phyloP scores from a whole-genome alignment of 2,888 invertebrate species.

The Drosophila neutralis region DNA sequence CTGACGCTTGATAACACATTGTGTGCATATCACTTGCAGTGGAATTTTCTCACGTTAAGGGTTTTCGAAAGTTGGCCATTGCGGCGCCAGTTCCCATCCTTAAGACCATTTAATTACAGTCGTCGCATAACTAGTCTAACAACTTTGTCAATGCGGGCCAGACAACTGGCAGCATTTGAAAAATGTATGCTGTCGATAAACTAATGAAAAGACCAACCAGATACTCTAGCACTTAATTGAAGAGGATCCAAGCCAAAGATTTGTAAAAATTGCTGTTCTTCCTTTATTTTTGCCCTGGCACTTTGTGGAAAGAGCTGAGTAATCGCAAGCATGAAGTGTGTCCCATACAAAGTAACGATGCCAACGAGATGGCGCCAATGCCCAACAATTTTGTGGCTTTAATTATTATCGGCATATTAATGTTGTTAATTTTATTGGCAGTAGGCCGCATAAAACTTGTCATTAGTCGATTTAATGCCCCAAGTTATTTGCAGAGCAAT shows the following conservation, averaged over 20 bases:
- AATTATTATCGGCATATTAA: constrained; percentile 23
- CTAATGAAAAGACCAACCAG: constrained; percentile 73
- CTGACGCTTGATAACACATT: constrained; percentile 69
- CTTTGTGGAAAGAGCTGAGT: constrained; percentile 15
- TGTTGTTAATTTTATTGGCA: constrained; percentile 27
- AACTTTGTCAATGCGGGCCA: constrained; percentile 31
- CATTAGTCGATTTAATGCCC: constrained; percentile 23
- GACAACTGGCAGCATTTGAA: constrained; percentile 63
- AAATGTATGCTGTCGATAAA: constrained; percentile 72
- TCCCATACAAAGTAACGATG: constrained; percentile 46
- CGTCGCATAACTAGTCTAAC: constrained; percentile 57
- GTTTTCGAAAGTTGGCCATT: constrained; percentile 44
- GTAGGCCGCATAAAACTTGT: constrained; percentile 40
- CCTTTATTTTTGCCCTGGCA: constrained; percentile 16
- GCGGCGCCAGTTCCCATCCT: constrained; percentile 45
- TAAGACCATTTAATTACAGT: constrained; percentile 64
- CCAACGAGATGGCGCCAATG: constrained; percentile 8
- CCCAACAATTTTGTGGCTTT: constrained; percentile 23
- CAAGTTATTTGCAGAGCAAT: background rate
- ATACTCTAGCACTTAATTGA: constrained; percentile 68
- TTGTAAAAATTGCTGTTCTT: constrained; percentile 26
- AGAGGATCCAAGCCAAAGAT: constrained; percentile 60
- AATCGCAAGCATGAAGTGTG: constrained; percentile 42
- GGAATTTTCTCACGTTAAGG: constrained; percentile 78
- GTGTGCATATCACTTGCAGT: constrained; percentile 69